These are phyloP conservation scores for Plotosus lineatus DNA, from an alignment of 2,113 vertebrate genomes.

Conservation along the genomic window DNA sequence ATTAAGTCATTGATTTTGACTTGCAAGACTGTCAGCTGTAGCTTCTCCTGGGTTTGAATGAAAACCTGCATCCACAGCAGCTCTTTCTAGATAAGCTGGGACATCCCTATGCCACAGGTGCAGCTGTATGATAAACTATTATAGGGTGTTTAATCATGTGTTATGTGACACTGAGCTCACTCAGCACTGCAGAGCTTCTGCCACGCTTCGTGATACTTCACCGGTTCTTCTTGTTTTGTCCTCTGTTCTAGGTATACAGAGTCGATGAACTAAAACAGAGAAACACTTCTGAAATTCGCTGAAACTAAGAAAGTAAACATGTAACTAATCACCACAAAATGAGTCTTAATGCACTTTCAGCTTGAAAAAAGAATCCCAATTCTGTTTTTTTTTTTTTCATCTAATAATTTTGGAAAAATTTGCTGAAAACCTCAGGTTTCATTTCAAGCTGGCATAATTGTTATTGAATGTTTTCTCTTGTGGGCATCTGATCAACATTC, in stretches of 20 bases:
- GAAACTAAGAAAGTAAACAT: not conserved
- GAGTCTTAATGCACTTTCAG: no score
- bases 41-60: not conserved
- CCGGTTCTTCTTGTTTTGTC: slow-evolving; percentile 87
- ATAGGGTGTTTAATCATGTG: not conserved
- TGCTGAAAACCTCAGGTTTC: no score
- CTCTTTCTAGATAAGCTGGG: not conserved
- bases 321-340: no score
- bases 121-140: not conserved
- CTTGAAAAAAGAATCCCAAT: no score
- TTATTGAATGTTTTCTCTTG: no score
- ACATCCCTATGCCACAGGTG: not conserved
- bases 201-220: slow-evolving; percentile 95
- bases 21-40: not conserved
- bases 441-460: no score
- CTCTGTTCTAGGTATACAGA: slow-evolving; percentile 86
- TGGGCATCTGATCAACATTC: no score
- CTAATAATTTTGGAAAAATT: no score
- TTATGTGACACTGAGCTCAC: slow-evolving; percentile 71
- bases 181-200: slow-evolving; percentile 93
- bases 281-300: slow-evolving; percentile 6
- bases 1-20: not conserved
- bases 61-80: not conserved
- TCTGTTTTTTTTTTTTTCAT: no score
- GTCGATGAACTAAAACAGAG: slow-evolving; percentile 83